Conservation (phyloP, 1,140 invertebrate species). For the Phymastichus coffea region DNA sequence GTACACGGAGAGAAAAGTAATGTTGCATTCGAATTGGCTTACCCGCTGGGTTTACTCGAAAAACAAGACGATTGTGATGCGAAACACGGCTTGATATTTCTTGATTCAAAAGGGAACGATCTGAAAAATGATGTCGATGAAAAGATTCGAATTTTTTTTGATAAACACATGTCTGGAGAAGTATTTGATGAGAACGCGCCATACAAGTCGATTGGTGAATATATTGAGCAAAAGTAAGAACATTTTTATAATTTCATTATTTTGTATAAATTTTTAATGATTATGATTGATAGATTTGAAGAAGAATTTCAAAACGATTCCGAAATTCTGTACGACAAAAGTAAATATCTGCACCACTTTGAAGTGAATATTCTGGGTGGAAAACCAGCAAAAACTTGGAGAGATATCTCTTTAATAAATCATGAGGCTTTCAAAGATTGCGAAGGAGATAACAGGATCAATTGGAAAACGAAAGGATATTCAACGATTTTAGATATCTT, state of each 20-base stretch:
- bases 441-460: conserved; percentile 59
- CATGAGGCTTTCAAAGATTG: conserved; percentile 57
- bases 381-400: conserved; percentile 61
- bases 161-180: conserved; percentile 28
- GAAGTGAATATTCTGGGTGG: conserved; percentile 55
- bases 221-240: conserved; percentile 46
- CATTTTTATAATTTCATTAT: background rate
- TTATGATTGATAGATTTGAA: conserved; percentile 24
- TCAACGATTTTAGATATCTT: conserved; percentile 60
- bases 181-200: conserved; percentile 33
- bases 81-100: conserved; percentile 52
- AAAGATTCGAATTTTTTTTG: background rate
- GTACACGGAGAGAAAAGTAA: conserved; percentile 78
- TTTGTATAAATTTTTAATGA: background rate
- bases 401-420: conserved; percentile 56
- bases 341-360: conserved; percentile 54
- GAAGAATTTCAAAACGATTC: conserved; percentile 28
- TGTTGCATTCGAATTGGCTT: conserved; percentile 66
- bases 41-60: conserved; percentile 29
- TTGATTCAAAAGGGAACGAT: conserved; percentile 36
- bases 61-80: conserved; percentile 10
- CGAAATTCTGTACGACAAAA: conserved; percentile 23
- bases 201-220: conserved; percentile 52
- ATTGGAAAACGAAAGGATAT: conserved; percentile 65
- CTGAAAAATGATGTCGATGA: background rate